Evolutionary conservation across 2,797 vertebrate genomes (phyloP).

Genomic region (Micromesistius poutassou): DNA sequence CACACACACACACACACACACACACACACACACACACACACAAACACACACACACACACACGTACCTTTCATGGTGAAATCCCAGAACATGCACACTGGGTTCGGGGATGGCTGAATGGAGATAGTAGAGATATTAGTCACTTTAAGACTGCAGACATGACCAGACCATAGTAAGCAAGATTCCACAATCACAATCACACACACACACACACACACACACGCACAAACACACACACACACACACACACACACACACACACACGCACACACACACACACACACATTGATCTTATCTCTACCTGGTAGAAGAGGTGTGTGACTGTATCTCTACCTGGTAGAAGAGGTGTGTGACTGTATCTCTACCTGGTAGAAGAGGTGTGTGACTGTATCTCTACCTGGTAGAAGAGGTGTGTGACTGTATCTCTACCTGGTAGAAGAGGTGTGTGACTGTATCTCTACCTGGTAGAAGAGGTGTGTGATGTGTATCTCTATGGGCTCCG

Average conservation of each 20-base stretch:
- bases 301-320: not conserved
- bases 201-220: slow-evolving; percentile 7
- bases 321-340: too few species aligned
- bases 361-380: not conserved
- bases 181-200: not conserved
- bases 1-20: not conserved
- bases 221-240: not conserved
- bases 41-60: slow-evolving; percentile 23
- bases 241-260: too few species aligned
- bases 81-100: slow-evolving; percentile 90
- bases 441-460: not conserved
- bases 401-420: not conserved
- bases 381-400: not conserved
- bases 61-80: slow-evolving; percentile 85
- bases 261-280: too few species aligned
- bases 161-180: not conserved
- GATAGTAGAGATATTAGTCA: not conserved
- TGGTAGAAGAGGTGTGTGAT: slow-evolving; percentile 78
- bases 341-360: not conserved
- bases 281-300: slow-evolving; percentile 25
- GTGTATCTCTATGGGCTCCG: slow-evolving; percentile 81
- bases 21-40: slow-evolving; percentile 1
- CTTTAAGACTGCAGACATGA: not conserved
- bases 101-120: slow-evolving; percentile 61
- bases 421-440: not conserved